phyloP scores from a whole-genome alignment of 2,113 vertebrate species.

The Genyomyrus donnyi region DNA sequence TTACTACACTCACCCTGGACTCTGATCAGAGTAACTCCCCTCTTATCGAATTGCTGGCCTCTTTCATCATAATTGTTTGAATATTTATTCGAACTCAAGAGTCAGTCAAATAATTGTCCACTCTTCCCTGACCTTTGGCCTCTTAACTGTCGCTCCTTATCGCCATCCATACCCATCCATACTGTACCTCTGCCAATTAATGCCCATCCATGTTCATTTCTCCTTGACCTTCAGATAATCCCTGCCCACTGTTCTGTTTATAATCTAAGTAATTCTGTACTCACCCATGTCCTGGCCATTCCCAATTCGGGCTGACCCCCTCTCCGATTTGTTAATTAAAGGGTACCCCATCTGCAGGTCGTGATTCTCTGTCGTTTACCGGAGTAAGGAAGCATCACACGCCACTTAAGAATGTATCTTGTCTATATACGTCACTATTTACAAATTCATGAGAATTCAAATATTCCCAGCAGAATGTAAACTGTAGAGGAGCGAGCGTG shows the following conservation, averaged over 20 bases:
- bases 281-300: slow-evolving; percentile 13
- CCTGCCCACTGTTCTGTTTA: background rate
- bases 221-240: background rate
- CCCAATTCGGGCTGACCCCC: background rate
- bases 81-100: background rate
- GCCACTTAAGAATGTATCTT: background rate
- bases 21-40: background rate
- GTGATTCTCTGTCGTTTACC: background rate
- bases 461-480: slow-evolving; percentile 67
- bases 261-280: slow-evolving; percentile 19
- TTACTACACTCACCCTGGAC: background rate
- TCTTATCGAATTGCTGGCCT: background rate
- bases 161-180: background rate
- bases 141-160: background rate
- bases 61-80: background rate
- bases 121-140: background rate
- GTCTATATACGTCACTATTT: slow-evolving; percentile 12
- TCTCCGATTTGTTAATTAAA: slow-evolving; percentile 1
- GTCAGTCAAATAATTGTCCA: background rate
- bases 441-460: slow-evolving; percentile 61
- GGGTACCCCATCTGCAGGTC: background rate
- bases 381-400: background rate
- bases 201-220: background rate
- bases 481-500: slow-evolving; percentile 64
- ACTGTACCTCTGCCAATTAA: background rate